phyloP scores from a whole-genome alignment of 2,888 invertebrate species.

The Campoplex capitator region DNA sequence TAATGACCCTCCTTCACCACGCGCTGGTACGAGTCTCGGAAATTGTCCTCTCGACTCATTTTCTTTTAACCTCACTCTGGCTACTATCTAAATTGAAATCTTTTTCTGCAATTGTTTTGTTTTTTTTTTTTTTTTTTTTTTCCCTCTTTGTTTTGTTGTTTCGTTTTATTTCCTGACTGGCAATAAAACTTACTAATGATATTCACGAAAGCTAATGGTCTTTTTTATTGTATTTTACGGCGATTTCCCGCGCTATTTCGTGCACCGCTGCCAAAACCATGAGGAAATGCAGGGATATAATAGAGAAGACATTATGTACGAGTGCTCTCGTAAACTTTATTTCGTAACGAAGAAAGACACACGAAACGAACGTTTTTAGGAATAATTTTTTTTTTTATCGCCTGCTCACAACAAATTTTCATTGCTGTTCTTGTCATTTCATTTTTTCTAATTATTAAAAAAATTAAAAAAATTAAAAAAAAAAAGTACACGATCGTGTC shows the following conservation, averaged over 20 bases:
- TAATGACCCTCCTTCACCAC: not conserved
- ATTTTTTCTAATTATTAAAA: no score
- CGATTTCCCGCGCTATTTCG: not conserved
- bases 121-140: no score
- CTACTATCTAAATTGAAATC: constrained; percentile 50
- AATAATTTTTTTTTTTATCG: not conserved
- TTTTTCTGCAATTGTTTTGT: not conserved
- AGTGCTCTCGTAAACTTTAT: not conserved
- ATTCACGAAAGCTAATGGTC: constrained; percentile 30
- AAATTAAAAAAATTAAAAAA: not conserved
- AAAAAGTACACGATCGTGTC: not conserved
- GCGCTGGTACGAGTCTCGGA: constrained; percentile 41
- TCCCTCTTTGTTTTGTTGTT: not conserved
- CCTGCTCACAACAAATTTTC: no score
- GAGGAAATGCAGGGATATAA: not conserved
- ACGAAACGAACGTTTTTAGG: not conserved
- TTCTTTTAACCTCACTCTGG: not conserved
- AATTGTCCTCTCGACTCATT: constrained; percentile 36
- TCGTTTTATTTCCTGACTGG: not conserved
- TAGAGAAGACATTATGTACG: no score
- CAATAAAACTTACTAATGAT: constrained; percentile 41
- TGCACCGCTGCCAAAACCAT: not conserved
- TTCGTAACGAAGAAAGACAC: not conserved
- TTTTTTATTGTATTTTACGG: constrained; percentile 17
- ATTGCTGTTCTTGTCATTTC: not conserved